Evolutionary conservation across 2,888 invertebrate genomes (phyloP).

Genomic region (Drosophila colorata): DNA sequence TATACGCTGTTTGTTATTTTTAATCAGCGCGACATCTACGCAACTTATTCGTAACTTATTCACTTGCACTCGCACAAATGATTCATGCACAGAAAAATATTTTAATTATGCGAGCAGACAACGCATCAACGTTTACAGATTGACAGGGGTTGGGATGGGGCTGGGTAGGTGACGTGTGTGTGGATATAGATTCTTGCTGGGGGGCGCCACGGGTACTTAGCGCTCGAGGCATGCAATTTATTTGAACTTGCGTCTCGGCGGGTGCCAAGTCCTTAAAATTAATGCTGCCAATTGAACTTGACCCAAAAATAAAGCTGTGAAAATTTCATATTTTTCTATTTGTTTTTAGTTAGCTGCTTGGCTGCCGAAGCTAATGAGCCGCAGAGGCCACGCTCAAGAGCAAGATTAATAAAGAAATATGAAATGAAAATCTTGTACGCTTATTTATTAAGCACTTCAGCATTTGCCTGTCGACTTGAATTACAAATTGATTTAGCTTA

Average conservation of each 20-base stretch:
- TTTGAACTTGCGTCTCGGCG: slow-evolving; percentile 59
- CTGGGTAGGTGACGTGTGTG: neutral
- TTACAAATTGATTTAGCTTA: slow-evolving; percentile 45
- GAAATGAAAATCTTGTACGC: slow-evolving; percentile 12
- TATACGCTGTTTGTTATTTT: slow-evolving; percentile 58
- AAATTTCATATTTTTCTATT: neutral
- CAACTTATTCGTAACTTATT: slow-evolving; percentile 54
- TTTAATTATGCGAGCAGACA: slow-evolving; percentile 50
- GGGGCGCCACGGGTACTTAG: slow-evolving; percentile 52
- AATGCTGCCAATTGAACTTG: slow-evolving; percentile 76
- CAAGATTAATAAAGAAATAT: slow-evolving; percentile 17
- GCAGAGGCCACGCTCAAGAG: slow-evolving; percentile 6
- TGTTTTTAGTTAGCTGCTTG: slow-evolving; percentile 21
- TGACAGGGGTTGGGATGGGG: neutral
- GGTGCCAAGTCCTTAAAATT: slow-evolving; percentile 76
- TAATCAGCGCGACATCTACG: slow-evolving; percentile 58
- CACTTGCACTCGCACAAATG: slow-evolving; percentile 39
- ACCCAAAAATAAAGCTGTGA: slow-evolving; percentile 58
- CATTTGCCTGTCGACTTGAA: slow-evolving; percentile 18
- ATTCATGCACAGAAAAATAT: slow-evolving; percentile 58
- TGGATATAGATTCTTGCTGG: neutral
- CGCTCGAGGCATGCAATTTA: slow-evolving; percentile 52
- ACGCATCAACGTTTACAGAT: slow-evolving; percentile 19
- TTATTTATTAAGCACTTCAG: slow-evolving; percentile 7
- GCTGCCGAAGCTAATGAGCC: too few relatives aligned